Base-by-base conservation (phyloP, 2,797 vertebrate genomes). In the Xiphophorus birchmanni region DNA sequence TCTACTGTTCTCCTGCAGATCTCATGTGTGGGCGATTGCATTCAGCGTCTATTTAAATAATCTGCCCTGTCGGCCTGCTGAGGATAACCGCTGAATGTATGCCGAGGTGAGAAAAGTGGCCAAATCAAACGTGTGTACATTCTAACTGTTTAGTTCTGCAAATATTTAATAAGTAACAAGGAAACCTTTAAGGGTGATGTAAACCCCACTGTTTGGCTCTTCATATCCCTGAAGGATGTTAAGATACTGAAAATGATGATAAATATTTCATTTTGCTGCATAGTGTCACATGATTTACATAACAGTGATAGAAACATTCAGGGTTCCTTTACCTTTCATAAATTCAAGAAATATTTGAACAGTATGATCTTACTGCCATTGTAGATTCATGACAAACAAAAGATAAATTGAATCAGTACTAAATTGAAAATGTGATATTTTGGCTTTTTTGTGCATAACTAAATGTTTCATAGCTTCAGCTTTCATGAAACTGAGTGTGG, bases 1-100 rank as follows among this genome's bases (percentile, higher is more conserved):
- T 48, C 60, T 15, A 37, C 26, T 44, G 26, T 44, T 73, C 71
- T 29, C 26, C 44, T 73, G n/a, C 40, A 71, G 67, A 32, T 71
- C 40, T 42, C 67, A n/a, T n/a, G 67, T 71, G 67, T 71, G 40
- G 67, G 67, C 26, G 40, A 71, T 0, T 71, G 67, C 67, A 71
- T 71, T 71, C 67, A 45, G 40, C 67, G 45, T 71, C 40, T 71
- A 45, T 71, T 44, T 71, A n/a, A 71, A 44, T 71, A 71, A 44
- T 71, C 67, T 1, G 23, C 23, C 67, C 67, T 44, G 40, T 26
- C 12, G 8, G 18, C 9, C 1, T 11, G 37, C 37, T 21, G 60
- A 37, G 13, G 60, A 6, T 35, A 21, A 9, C 32, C 37, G 40
- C 40, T 71, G 23, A 44, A 44, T n/a, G 67, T 26, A 44, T 71